phyloP scores from a whole-genome alignment of 2,797 vertebrate species.

The Masticophis lateralis region DNA sequence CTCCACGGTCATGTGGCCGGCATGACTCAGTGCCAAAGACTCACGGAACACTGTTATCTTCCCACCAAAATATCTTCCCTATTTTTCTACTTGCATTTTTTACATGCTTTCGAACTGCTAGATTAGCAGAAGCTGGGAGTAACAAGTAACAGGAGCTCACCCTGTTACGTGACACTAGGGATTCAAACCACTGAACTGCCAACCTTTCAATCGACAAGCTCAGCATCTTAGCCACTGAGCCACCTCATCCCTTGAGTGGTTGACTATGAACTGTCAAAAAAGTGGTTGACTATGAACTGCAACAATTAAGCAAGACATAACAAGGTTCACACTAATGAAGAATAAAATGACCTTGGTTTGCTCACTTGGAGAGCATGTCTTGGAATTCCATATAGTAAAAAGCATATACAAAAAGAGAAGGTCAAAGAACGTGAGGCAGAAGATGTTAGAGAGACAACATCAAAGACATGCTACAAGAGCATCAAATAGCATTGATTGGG shows the following conservation, averaged over 20 bases:
- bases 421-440: background rate
- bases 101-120: no score
- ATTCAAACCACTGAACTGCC: no score
- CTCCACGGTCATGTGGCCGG: no score
- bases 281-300: background rate
- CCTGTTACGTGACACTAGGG: no score
- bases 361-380: background rate
- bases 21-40: no score
- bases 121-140: no score
- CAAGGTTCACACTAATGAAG: background rate
- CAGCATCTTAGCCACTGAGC: no score
- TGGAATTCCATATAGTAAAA: background rate
- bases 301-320: background rate
- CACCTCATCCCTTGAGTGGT: background rate
- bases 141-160: no score
- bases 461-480: background rate
- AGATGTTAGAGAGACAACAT: background rate
- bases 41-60: no score
- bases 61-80: no score
- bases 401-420: background rate
- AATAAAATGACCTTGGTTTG: background rate
- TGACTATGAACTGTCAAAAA: background rate
- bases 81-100: no score
- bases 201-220: no score
- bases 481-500: background rate